These are phyloP conservation scores for Toxostoma redivivum DNA, from an alignment of 2,113 vertebrate genomes.

Conservation along the genomic window DNA sequence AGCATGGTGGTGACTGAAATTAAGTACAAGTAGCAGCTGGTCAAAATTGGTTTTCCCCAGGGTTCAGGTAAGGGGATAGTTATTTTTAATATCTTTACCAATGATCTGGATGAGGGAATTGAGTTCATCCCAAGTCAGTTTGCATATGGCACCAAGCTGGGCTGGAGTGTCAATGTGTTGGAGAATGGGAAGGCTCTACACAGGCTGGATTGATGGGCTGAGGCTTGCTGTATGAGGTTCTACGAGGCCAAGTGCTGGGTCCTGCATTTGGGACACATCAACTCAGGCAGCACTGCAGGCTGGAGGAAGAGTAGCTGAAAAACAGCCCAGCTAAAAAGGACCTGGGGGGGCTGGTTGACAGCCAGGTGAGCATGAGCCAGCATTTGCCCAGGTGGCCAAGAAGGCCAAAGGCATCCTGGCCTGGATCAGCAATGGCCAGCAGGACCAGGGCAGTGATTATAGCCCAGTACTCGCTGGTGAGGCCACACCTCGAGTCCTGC, in stretches of 20 bases:
- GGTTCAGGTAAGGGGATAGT: neutral
- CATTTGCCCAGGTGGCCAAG: neutral
- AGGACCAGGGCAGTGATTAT: neutral
- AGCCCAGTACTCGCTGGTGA: rapidly evolving
- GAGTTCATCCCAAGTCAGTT: neutral
- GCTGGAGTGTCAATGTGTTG: rapidly evolving
- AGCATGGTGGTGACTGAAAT: rapidly evolving
- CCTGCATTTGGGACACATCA: neutral
- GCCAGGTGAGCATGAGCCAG: neutral
- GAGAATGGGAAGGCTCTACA: neutral
- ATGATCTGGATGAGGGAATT: neutral
- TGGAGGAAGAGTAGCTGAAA: neutral
- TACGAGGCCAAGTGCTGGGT: neutral
- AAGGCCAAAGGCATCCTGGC: neutral
- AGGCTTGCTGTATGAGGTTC: neutral
- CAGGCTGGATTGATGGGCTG: neutral
- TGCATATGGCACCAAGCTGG: neutral
- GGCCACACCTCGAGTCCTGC: rapidly evolving
- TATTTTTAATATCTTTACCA: neutral
- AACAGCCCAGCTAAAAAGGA: neutral
- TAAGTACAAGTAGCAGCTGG: neutral
- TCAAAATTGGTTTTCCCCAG: neutral
- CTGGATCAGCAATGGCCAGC: neutral
- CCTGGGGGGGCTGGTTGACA: rapidly evolving
- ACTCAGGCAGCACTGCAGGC: neutral